phyloP scores from a whole-genome alignment of 2,113 vertebrate genomes.

The Gymnarchus niloticus region DNA sequence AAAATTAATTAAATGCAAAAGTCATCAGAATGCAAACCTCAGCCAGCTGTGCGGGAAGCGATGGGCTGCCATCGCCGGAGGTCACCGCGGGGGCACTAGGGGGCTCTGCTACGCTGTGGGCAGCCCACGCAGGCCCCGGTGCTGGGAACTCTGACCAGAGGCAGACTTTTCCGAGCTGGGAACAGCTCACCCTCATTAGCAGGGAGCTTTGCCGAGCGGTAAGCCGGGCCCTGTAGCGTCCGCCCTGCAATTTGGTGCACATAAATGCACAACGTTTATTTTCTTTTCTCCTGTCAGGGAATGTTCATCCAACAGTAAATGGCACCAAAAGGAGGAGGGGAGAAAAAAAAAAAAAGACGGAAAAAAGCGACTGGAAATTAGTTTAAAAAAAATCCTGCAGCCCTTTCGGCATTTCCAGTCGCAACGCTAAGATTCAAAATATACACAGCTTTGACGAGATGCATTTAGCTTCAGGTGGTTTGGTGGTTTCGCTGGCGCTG shows the following conservation, averaged over 20 bases:
- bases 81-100: background rate
- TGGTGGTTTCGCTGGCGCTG: background rate
- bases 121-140: constrained; percentile 28
- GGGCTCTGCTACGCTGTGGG: constrained; percentile 17
- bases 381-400: background rate
- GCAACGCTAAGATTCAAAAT: constrained; percentile 16
- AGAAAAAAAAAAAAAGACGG: constrained; percentile 23
- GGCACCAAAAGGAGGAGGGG: background rate
- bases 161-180: constrained; percentile 27
- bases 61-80: background rate
- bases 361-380: background rate
- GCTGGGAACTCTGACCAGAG: constrained; percentile 46
- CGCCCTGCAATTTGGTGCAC: constrained; percentile 46
- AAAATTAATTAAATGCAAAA: constrained; percentile 13
- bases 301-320: constrained; percentile 37
- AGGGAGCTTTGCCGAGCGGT: constrained; percentile 37
- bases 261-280: constrained; percentile 46
- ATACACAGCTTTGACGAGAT: constrained; percentile 17
- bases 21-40: background rate
- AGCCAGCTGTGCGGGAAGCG: background rate
- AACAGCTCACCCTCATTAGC: constrained; percentile 31
- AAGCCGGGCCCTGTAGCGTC: constrained; percentile 31
- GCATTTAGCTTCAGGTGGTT: background rate
- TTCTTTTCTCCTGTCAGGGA: constrained; percentile 38
- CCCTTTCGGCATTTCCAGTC: background rate